phyloP scores from a whole-genome alignment of 1,140 invertebrate genomes.

The Drosophila bifasciata region DNA sequence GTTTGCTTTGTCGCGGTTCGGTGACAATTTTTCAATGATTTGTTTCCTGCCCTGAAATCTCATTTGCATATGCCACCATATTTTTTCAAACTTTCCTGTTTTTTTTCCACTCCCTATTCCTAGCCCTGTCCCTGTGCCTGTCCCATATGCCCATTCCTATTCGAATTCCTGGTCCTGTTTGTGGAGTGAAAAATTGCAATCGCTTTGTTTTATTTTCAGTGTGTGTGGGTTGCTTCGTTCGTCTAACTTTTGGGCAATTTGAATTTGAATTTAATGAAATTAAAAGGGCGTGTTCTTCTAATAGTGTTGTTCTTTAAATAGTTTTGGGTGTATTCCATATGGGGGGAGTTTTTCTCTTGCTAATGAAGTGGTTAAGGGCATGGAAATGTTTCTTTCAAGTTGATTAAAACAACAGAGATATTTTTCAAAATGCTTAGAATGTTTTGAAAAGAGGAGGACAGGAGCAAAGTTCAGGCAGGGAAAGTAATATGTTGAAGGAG shows the following conservation, averaged over 20 bases:
- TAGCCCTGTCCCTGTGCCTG: not conserved
- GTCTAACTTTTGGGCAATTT: constrained; percentile 37
- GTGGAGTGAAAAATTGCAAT: constrained; percentile 72
- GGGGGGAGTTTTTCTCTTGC: not conserved
- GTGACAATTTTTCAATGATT: constrained; percentile 84
- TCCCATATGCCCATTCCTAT: constrained; percentile 6
- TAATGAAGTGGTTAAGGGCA: constrained; percentile 22
- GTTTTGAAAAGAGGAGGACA: too few relatives aligned
- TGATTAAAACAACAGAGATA: constrained; percentile 1
- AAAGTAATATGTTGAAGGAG: too few relatives aligned
- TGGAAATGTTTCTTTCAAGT: not conserved
- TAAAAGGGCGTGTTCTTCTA: constrained; percentile 56
- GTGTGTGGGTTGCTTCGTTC: constrained; percentile 37
- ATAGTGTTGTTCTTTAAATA: constrained; percentile 50
- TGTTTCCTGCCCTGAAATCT: constrained; percentile 67
- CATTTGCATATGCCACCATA: constrained; percentile 79
- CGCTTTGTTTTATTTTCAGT: constrained; percentile 58
- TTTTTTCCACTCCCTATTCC: constrained; percentile 11
- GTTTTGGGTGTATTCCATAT: constrained; percentile 12
- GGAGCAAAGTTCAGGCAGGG: too few relatives aligned
- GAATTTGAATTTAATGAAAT: constrained; percentile 68
- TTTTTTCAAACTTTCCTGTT: constrained; percentile 51
- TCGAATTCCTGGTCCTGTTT: constrained; percentile 1
- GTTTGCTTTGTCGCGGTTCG: constrained; percentile 62
- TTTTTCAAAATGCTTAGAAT: not conserved